These are phyloP conservation scores for Noctua janthe DNA, from an alignment of 2,888 invertebrate species.

Conservation along the genomic window DNA sequence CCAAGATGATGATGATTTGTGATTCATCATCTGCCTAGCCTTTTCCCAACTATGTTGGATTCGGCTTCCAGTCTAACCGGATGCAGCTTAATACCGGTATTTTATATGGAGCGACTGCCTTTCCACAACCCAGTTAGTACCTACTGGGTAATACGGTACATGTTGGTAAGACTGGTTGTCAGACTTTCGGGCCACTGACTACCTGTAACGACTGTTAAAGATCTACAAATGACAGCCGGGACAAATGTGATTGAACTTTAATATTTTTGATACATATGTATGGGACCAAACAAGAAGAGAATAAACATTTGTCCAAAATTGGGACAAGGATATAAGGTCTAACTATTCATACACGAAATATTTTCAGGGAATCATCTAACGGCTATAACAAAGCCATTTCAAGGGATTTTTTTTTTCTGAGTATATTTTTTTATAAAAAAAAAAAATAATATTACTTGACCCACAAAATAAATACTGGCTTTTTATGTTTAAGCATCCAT, in stretches of 20 bases:
- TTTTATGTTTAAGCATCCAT: too few relatives aligned
- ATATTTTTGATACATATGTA: background rate
- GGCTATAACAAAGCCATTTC: too few relatives aligned
- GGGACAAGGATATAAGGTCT: too few relatives aligned
- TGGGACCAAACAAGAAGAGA: background rate
- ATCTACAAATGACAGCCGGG: background rate
- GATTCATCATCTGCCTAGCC: background rate
- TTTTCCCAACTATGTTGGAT: background rate
- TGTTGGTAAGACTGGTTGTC: background rate
- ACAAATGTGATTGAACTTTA: background rate
- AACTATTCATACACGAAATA: too few relatives aligned
- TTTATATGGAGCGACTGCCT: background rate
- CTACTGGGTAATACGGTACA: background rate
- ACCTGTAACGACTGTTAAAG: background rate
- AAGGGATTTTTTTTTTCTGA: too few relatives aligned
- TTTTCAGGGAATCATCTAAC: too few relatives aligned
- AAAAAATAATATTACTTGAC: too few relatives aligned
- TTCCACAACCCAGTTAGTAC: background rate
- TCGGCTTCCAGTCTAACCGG: background rate
- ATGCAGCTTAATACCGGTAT: background rate
- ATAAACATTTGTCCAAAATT: background rate
- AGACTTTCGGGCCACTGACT: background rate
- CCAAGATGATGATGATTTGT: background rate
- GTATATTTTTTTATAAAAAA: too few relatives aligned
- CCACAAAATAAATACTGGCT: too few relatives aligned